phyloP scores from a whole-genome alignment of 2,797 vertebrate species.

The Semaprochilodus insignis region DNA sequence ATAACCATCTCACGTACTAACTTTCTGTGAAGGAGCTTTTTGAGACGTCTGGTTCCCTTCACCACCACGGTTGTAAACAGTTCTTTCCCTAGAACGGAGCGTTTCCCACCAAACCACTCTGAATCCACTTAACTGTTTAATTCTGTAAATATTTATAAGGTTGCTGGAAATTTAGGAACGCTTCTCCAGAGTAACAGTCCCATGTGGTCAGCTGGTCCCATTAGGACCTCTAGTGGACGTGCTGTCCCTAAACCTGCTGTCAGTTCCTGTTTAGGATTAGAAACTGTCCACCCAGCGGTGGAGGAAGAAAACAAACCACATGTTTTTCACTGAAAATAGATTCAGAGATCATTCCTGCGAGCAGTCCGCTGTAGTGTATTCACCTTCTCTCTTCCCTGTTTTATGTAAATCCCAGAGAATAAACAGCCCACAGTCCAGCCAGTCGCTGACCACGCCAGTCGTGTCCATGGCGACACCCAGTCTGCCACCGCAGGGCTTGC shows the following conservation, averaged over 20 bases:
- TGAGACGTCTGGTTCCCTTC: too few relatives aligned
- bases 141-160: neutral
- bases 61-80: too few relatives aligned
- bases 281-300: neutral
- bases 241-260: neutral
- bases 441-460: constrained; percentile 89
- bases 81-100: too few relatives aligned
- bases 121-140: too few relatives aligned
- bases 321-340: neutral
- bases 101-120: too few relatives aligned
- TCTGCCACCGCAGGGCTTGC: constrained; percentile 86
- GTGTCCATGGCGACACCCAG: constrained; percentile 93
- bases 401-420: constrained; percentile 86
- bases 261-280: neutral
- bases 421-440: constrained; percentile 86
- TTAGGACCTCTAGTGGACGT: constrained; percentile 35
- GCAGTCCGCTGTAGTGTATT: neutral
- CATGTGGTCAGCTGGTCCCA: neutral
- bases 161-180: neutral
- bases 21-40: too few relatives aligned
- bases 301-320: neutral
- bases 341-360: neutral
- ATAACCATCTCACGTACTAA: too few relatives aligned
- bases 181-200: neutral
- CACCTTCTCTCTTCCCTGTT: constrained; percentile 24